These are phyloP conservation scores for Ctenopoma kingsleyae DNA, from an alignment of 2,797 vertebrate species.

Conservation along the genomic window DNA sequence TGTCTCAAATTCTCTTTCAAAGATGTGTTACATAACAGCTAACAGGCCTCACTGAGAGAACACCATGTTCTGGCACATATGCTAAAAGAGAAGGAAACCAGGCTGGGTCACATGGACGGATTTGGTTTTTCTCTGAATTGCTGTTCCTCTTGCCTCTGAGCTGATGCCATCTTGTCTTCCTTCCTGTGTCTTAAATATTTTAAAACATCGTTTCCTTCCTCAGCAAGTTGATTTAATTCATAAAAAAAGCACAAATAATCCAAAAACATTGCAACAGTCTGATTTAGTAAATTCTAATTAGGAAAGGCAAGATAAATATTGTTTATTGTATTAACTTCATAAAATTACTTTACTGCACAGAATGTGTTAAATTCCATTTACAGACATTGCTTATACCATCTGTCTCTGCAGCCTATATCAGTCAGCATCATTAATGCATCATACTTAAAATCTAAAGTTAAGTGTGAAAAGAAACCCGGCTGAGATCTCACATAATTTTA, in stretches of 20 bases:
- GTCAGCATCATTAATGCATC: neutral
- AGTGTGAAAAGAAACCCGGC: neutral
- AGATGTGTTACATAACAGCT: conserved; percentile 63
- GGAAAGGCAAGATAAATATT: neutral
- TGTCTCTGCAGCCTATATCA: neutral
- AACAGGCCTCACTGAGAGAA: conserved; percentile 71
- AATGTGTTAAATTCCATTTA: neutral
- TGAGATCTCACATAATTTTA: neutral
- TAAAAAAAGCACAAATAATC: conserved; percentile 1
- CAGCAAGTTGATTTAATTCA: conserved; percentile 10
- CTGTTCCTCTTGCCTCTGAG: conserved; percentile 58
- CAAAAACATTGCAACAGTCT: neutral
- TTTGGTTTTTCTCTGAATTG: conserved; percentile 89
- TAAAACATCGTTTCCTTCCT: conserved; percentile 45
- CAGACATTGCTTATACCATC: neutral
- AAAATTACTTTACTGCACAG: neutral
- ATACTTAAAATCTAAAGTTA: neutral
- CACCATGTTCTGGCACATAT: conserved; percentile 73
- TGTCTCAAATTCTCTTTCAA: conserved; percentile 27
- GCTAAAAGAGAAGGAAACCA: conserved; percentile 83
- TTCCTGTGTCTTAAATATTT: conserved; percentile 49
- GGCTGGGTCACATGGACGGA: conserved; percentile 71
- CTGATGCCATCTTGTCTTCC: conserved; percentile 59
- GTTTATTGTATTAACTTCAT: too few relatives aligned
- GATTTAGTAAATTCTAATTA: neutral